Evolutionary conservation across 2,797 vertebrate genomes (phyloP), one percentile per base, ranked within the genome.

Genomic region (Merluccius polli): DNA sequence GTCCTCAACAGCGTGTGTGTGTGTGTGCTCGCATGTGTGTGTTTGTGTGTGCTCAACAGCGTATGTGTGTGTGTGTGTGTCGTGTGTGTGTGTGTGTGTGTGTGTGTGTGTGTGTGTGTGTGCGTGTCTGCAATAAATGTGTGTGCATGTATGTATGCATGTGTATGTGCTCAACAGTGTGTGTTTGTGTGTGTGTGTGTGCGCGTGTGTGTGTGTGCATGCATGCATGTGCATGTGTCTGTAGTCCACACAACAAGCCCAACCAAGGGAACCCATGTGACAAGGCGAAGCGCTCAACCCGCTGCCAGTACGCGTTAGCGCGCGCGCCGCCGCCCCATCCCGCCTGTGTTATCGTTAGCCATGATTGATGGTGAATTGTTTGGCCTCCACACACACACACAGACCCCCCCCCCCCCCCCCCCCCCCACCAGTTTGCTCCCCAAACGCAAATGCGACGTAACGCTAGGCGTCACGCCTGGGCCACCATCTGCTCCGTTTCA

Each of bases 301-400:
- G 35, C n/a, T 73, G 81, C 83, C 87, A 70, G 73, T 76, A 18
- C 36, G 81, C 27, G 75, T 83, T 79, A 71, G 81, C 79, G 52
- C 3, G 67, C 33, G 21, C 41, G 72, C 76, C 21, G 16, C 70
- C 35, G 72, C 76, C 24, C 73, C 41, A 71, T 73, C 24, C 10
- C 69, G 86, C 88, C 82, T 80, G 69, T 87, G 79, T 83, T 87
- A 86, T 87, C 85, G 81, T 91, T 91, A 88, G 85, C 77, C 30
- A 84, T 93, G 92, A 93, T 91, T 89, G 90, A 93, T 92, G 85
- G 82, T 86, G 89, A 92, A 88, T 85, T 89, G 90, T 91, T 91
- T 89, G 88, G 91, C 86, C 82, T 87, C 83, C 78, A 71, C 78
- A 82, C 82, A 78, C 82, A 70, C 81, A 33, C 75, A 73, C 79